These are phyloP conservation scores for Leucophora obtusa DNA, from an alignment of 2,888 invertebrate species.

Conservation along the genomic window DNA sequence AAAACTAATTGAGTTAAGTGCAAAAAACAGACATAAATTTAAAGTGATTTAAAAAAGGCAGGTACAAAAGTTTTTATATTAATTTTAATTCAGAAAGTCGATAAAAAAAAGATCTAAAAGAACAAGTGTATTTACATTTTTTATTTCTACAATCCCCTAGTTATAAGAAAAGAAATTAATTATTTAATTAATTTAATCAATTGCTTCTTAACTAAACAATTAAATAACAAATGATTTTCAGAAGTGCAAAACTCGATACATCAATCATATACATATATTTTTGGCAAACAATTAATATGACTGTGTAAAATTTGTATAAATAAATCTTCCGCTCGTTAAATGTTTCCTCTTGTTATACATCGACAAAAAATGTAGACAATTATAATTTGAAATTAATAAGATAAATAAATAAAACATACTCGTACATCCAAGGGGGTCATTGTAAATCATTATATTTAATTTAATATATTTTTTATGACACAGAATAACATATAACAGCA, in stretches of 20 bases:
- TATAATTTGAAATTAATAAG: constrained; percentile 13
- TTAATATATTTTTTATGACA: background rate
- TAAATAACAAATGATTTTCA: background rate
- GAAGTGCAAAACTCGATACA: constrained; percentile 18
- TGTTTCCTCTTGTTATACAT: constrained; percentile 19
- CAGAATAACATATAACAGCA: background rate
- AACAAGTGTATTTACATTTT: too few relatives aligned
- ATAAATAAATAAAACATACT: constrained; percentile 10
- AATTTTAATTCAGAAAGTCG: background rate
- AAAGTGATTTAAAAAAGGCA: background rate
- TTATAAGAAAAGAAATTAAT: background rate
- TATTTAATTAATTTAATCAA: background rate
- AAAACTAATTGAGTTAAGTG: background rate
- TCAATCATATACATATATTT: constrained; percentile 3
- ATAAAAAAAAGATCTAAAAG: background rate
- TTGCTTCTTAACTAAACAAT: background rate
- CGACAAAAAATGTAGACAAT: constrained; percentile 7
- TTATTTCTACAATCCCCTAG: background rate
- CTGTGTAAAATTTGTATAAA: constrained; percentile 16
- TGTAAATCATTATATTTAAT: background rate
- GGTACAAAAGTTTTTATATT: background rate
- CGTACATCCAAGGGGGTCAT: background rate
- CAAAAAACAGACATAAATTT: background rate
- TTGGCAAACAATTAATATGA: constrained; percentile 18
- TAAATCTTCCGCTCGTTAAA: constrained; percentile 22